phyloP scores from a whole-genome alignment of 2,113 vertebrate genomes.

The Forbesichthys agassizii region DNA sequence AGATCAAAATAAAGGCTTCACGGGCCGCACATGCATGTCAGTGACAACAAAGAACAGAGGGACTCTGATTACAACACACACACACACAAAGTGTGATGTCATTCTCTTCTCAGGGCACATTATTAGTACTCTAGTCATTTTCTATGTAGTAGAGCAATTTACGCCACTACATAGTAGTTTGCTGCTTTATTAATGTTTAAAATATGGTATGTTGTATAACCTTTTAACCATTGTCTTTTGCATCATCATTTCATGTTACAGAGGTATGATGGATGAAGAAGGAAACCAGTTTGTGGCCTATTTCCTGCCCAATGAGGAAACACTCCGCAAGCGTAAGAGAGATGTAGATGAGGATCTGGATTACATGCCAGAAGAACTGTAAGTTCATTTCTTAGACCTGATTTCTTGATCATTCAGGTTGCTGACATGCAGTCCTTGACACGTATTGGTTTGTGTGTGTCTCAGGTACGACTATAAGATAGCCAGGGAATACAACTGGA shows the following conservation, averaged over 20 bases:
- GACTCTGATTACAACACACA: no score
- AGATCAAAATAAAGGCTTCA: no score
- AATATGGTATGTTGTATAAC: no score
- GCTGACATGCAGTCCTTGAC: background rate
- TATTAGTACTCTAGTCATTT: no score
- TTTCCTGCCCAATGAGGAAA: slow-evolving; percentile 91
- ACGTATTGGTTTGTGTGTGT: slow-evolving; percentile 8
- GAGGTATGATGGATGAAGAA: slow-evolving; percentile 98
- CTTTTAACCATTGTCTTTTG: background rate
- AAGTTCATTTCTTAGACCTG: slow-evolving; percentile 24
- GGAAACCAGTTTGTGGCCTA: slow-evolving; percentile 97
- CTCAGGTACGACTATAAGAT: slow-evolving; percentile 94
- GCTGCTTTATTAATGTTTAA: no score
- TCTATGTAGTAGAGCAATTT: no score
- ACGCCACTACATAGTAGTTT: no score
- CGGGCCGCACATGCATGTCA: no score
- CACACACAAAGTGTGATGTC: no score
- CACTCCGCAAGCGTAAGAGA: slow-evolving; percentile 89
- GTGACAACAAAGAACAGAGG: no score
- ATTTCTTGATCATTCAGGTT: no score
- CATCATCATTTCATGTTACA: slow-evolving; percentile 44
- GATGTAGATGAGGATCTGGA: slow-evolving; percentile 89
- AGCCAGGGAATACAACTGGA: slow-evolving; percentile 95
- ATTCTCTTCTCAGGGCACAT: no score
- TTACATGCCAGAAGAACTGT: slow-evolving; percentile 91